Evolutionary conservation across 2,113 vertebrate species (phyloP).

Genomic region (Hippopotamus amphibius): DNA sequence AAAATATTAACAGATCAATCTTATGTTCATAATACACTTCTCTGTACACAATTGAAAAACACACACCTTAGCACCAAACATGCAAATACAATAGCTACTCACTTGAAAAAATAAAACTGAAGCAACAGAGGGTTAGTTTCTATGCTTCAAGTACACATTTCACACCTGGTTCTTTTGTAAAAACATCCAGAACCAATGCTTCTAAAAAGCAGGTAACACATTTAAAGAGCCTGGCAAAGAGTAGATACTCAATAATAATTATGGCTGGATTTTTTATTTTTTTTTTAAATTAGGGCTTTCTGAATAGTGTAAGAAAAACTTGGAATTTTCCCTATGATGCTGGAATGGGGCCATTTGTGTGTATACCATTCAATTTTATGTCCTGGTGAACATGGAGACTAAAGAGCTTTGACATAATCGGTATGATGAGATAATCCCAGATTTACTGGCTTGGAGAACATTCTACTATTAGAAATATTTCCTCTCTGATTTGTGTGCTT

Average conservation of each 20-base stretch:
- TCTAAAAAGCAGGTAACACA: not conserved
- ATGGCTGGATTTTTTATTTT: not conserved
- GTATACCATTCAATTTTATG: constrained; percentile 81
- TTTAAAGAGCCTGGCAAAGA: not conserved
- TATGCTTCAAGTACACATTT: not conserved
- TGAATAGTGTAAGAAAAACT: constrained; percentile 28
- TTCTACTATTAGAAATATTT: constrained; percentile 85
- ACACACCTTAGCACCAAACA: not conserved
- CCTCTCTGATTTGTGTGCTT: constrained; percentile 75
- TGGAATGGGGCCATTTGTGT: not conserved
- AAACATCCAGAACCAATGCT: not conserved
- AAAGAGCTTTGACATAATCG: constrained; percentile 88
- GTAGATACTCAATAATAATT: not conserved
- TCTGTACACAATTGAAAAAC: not conserved
- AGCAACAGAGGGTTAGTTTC: not conserved
- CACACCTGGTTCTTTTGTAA: not conserved
- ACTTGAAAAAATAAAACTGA: constrained; percentile 18
- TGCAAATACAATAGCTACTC: not conserved
- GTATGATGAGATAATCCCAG: constrained; percentile 86
- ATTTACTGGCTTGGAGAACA: constrained; percentile 86
- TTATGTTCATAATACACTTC: not conserved
- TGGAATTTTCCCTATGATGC: not conserved
- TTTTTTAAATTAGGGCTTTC: constrained; percentile 25
- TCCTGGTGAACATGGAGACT: constrained; percentile 81
- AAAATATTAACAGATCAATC: constrained; percentile 4